Evolutionary conservation across 2,797 vertebrate species (phyloP).

Genomic region (Lerista edwardsae): DNA sequence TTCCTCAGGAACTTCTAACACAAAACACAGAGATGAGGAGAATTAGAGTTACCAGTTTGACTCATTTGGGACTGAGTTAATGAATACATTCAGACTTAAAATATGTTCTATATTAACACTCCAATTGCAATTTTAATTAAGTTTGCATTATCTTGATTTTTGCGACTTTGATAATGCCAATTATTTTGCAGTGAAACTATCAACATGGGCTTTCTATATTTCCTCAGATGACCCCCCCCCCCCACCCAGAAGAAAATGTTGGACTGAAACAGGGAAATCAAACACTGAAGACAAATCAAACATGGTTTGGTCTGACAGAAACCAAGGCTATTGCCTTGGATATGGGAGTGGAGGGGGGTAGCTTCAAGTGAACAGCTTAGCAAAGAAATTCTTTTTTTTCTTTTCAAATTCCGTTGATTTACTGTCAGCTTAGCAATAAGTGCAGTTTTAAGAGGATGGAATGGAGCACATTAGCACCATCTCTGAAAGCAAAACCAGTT

Average conservation of each 20-base stretch:
- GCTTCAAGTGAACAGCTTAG: background rate
- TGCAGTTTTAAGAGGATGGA: background rate
- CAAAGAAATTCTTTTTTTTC: background rate
- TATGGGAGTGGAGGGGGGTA: background rate
- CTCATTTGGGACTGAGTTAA: constrained; percentile 24
- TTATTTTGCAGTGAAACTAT: background rate
- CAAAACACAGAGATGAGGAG: background rate
- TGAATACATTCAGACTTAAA: constrained; percentile 5
- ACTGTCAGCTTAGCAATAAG: background rate
- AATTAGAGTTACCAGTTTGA: background rate
- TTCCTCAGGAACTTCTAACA: background rate
- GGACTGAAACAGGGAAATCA: background rate
- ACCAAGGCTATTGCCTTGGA: background rate
- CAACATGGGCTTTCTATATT: background rate
- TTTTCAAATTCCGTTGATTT: background rate
- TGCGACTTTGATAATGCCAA: background rate
- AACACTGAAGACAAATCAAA: background rate
- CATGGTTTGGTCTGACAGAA: background rate
- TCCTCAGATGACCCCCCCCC: background rate
- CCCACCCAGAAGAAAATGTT: background rate
- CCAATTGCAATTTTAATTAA: constrained; percentile 27
- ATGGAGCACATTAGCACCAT: background rate
- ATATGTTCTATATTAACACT: constrained; percentile 5
- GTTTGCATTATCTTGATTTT: constrained; percentile 10
- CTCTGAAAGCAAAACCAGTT: constrained; percentile 7